A percentile compares a stretch with the other conserved stretches of the same genome.
Conservation (phyloP, 1,140 invertebrate species). For the Bombus pascuorum region DNA sequence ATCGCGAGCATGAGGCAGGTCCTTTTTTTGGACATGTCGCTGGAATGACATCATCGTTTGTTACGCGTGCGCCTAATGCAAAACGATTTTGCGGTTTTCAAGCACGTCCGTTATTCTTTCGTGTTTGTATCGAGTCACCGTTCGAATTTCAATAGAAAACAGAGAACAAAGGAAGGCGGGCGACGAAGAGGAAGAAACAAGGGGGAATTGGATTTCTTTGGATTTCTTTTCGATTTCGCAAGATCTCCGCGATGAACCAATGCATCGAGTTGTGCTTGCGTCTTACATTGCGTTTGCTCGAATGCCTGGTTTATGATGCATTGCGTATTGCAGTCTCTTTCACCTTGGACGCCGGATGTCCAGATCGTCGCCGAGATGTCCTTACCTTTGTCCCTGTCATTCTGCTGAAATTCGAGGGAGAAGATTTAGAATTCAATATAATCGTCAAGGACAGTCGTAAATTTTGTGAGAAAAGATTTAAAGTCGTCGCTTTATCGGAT, state of each 20-base stretch:
- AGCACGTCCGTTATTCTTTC: slow-evolving; percentile 61
- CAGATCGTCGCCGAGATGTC: slow-evolving; percentile 29
- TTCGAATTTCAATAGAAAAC: slow-evolving; percentile 34
- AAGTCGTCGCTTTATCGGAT: not conserved
- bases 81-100: slow-evolving; percentile 67
- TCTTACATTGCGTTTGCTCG: slow-evolving; percentile 28
- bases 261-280: not conserved
- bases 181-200: not conserved
- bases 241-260: slow-evolving; percentile 26
- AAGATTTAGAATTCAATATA: slow-evolving; percentile 21
- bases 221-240: slow-evolving; percentile 45
- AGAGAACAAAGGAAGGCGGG: not conserved
- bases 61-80: slow-evolving; percentile 62
- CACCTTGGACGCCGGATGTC: slow-evolving; percentile 40
- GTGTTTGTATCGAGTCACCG: slow-evolving; percentile 12
- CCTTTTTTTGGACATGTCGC: slow-evolving; percentile 51
- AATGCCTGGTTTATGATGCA: slow-evolving; percentile 49
- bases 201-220: not conserved
- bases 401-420: not conserved
- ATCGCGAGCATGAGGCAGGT: slow-evolving; percentile 25
- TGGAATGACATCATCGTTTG: slow-evolving; percentile 64
- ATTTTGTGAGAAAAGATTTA: slow-evolving; percentile 5
- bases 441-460: slow-evolving; percentile 14
- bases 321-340: slow-evolving; percentile 39
- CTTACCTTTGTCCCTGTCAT: slow-evolving; percentile 10